Conservation (phyloP, 2,888 invertebrate species). For the Hypomecis atomaria region DNA sequence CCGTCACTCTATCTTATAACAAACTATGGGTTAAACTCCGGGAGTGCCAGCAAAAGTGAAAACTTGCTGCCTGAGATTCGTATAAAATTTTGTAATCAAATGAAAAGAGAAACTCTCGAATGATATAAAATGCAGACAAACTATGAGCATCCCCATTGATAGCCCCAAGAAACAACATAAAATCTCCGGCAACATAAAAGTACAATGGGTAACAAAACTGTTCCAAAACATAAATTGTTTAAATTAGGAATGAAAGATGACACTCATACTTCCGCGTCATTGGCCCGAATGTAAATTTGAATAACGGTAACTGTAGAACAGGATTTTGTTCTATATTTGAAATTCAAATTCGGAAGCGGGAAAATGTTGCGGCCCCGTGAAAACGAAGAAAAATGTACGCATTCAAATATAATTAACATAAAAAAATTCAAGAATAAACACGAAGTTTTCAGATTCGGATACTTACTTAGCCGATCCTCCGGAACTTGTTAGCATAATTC, state of each 20-base stretch:
- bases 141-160: background rate
- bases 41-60: no score
- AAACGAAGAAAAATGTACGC: conserved; percentile 71
- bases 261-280: conserved; percentile 74
- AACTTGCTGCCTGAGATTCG: no score
- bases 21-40: no score
- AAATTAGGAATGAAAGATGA: conserved; percentile 70
- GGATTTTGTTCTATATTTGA: conserved; percentile 74
- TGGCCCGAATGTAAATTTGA: conserved; percentile 74
- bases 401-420: conserved; percentile 75
- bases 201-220: conserved; percentile 57
- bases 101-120: no score
- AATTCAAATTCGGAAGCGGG: conserved; percentile 73
- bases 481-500: conserved; percentile 50
- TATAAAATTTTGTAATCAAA: no score
- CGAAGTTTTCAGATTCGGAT: conserved; percentile 55
- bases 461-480: conserved; percentile 47
- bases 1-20: no score
- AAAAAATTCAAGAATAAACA: conserved; percentile 67
- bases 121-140: no score
- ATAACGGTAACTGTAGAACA: conserved; percentile 69
- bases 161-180: background rate
- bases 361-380: conserved; percentile 64
- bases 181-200: conserved; percentile 10
- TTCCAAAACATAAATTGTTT: conserved; percentile 62